Evolutionary conservation across 1,140 invertebrate genomes (phyloP).

Genomic region (Eupeodes corollae): DNA sequence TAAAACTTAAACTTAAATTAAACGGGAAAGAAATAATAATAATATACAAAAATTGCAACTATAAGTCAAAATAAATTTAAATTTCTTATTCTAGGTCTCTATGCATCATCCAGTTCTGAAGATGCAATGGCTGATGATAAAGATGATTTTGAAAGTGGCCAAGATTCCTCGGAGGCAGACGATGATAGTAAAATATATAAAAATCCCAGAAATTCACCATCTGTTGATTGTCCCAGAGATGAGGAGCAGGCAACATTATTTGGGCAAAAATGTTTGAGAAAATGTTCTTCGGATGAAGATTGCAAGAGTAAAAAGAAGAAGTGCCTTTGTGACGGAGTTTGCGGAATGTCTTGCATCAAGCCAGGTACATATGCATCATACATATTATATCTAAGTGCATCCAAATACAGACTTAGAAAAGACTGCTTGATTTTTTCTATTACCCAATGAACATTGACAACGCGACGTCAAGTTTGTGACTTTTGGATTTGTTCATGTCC

Average conservation of each 20-base stretch:
- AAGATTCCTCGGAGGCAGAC: slow-evolving; percentile 42
- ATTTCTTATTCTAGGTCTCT: too few species aligned
- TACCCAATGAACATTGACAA: too few species aligned
- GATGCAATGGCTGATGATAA: slow-evolving; percentile 49
- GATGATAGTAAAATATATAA: slow-evolving; percentile 65
- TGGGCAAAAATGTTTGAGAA: slow-evolving; percentile 80
- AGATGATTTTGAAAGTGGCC: slow-evolving; percentile 49
- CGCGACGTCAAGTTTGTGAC: too few species aligned
- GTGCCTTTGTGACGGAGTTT: slow-evolving; percentile 91
- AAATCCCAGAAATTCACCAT: slow-evolving; percentile 78
- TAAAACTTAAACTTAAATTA: too few species aligned
- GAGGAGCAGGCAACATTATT: slow-evolving; percentile 52
- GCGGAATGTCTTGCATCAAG: slow-evolving; percentile 95
- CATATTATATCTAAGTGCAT: not conserved
- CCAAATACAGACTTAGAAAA: too few species aligned
- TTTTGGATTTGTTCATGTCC: too few species aligned
- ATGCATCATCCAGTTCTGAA: slow-evolving; percentile 12
- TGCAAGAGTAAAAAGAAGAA: slow-evolving; percentile 95
- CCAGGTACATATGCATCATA: slow-evolving; percentile 59
- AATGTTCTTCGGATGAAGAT: slow-evolving; percentile 87
- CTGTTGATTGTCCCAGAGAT: slow-evolving; percentile 67
- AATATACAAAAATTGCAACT: too few species aligned
- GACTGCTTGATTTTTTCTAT: too few species aligned
- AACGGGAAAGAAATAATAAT: too few species aligned
- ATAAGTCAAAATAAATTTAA: too few species aligned